phyloP scores from a whole-genome alignment of 2,797 vertebrate species.

The Cyprinodon diabolis region DNA sequence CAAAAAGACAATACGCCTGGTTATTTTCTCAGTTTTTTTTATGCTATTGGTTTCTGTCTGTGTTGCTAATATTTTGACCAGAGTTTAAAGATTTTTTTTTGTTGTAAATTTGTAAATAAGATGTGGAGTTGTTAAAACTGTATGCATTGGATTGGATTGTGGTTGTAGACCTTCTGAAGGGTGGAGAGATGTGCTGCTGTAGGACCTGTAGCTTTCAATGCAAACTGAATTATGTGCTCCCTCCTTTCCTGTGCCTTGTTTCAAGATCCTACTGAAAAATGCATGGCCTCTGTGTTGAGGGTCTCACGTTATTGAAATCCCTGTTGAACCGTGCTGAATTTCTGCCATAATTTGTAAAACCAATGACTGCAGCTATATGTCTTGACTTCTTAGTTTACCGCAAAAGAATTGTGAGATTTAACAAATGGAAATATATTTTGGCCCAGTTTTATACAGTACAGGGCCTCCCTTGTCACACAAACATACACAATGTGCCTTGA shows the following conservation, averaged over 20 bases:
- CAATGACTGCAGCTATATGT: conserved; percentile 49
- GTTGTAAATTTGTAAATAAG: conserved; percentile 81
- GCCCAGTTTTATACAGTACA: conserved; percentile 55
- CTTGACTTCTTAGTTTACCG: conserved; percentile 39
- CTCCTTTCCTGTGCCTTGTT: conserved; percentile 83
- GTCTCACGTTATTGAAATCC: conserved; percentile 64
- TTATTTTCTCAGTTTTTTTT: conserved; percentile 53
- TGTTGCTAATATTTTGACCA: conserved; percentile 65
- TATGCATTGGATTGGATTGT: conserved; percentile 56
- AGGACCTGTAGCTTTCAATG: conserved; percentile 75
- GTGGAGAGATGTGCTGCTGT: conserved; percentile 59
- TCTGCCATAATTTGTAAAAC: conserved; percentile 61
- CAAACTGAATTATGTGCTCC: conserved; percentile 74
- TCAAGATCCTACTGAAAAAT: conserved; percentile 77
- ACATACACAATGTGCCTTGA: conserved; percentile 77
- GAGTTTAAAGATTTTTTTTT: conserved; percentile 55
- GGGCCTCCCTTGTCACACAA: conserved; percentile 49
- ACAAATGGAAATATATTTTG: conserved; percentile 51
- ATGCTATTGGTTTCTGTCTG: conserved; percentile 54
- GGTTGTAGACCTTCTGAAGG: conserved; percentile 62
- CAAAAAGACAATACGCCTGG: conserved; percentile 43
- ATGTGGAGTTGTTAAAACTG: conserved; percentile 53
- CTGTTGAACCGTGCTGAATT: conserved; percentile 49
- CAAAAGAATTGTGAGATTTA: conserved; percentile 32
- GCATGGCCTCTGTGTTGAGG: conserved; percentile 75